Base-by-base conservation (phyloP, 2,113 vertebrate genomes). In the Procavia capensis region DNA sequence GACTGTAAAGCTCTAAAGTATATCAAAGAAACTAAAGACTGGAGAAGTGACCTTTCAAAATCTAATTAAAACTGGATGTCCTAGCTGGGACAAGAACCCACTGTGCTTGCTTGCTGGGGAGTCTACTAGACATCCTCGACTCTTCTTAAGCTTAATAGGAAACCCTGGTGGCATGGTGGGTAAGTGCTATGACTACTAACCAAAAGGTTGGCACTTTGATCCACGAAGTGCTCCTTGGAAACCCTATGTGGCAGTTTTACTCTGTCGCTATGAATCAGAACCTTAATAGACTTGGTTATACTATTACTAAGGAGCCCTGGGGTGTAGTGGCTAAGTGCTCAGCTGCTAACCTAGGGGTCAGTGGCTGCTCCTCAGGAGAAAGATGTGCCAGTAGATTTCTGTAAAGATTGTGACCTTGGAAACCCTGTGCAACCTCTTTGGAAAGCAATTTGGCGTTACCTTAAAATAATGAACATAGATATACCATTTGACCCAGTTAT, bases 1-100 rank as follows among this genome's bases (percentile, higher is more conserved):
- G 47, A 93, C 91, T 76, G 45, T 90, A 82, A 92, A 9, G 80
- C 61, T 45, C 6, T 47, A 84, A 80, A 75, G 61, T 82, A 61
- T 74, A 54, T 76, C 79, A 36, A 47, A 90, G 36, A n/a, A 78
- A 79, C 78, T 43, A 85, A 89, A 86, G 64, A 16, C 25, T 85
- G 47, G 50, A 83, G 24, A 84, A 63, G 4, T 47, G 54, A 89
- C 9, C 10, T 89, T 74, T 25, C 4, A 96, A 36, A 64, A 54
- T 72, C 41, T 79, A 86, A 57, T 83, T 79, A n/a, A 50, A 50
- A 50, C 7, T 50, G 7, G 47, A 50, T 50, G 47, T 50, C 47
- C 47, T 50, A 64, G 39, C 5, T 39, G 24, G 76, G 76, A 25
- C 25, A 54, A 43, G 20, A 93, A 72, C 16, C 5, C 3, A 41